Percentiles rank a stretch among this genome's conserved stretches.
Conservation (phyloP, 2,113 vertebrate species). For the Martes martes region DNA sequence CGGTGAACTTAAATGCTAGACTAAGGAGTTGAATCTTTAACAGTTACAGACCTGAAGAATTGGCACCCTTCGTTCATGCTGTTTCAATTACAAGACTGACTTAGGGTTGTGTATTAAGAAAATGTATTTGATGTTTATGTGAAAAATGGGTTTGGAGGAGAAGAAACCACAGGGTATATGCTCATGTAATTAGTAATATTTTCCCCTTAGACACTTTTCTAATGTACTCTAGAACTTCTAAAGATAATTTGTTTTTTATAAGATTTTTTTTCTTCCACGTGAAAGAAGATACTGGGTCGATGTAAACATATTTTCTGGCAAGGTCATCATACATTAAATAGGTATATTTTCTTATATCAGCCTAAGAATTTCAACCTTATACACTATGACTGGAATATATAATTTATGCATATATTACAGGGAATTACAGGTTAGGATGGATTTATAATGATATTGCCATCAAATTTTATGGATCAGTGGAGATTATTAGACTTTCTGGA, state of each 20-base stretch:
- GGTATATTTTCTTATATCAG: not conserved
- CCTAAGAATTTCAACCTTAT: not conserved
- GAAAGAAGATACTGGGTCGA: not conserved
- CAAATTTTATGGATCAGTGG: constrained; percentile 62
- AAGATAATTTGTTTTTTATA: constrained; percentile 30
- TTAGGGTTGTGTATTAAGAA: not conserved
- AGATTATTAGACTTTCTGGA: constrained; percentile 61
- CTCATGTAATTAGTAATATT: not conserved
- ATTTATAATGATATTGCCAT: constrained; percentile 60
- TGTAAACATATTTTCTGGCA: constrained; percentile 19
- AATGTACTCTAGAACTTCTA: not conserved
- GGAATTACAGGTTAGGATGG: constrained; percentile 34
- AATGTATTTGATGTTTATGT: not conserved
- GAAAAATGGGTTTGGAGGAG: not conserved
- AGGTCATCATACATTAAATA: not conserved
- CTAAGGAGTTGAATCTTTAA: not conserved
- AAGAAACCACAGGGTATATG: not conserved
- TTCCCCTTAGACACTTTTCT: constrained; percentile 14
- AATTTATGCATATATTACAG: constrained; percentile 52
- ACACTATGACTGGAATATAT: constrained; percentile 14
- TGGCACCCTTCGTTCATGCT: not conserved
- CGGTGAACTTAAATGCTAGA: not conserved
- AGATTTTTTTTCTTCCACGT: not conserved
- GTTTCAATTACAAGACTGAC: not conserved
- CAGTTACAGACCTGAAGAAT: not conserved